Base-by-base conservation (phyloP, 2,113 vertebrate genomes). In the Opisthocomus hoazin region DNA sequence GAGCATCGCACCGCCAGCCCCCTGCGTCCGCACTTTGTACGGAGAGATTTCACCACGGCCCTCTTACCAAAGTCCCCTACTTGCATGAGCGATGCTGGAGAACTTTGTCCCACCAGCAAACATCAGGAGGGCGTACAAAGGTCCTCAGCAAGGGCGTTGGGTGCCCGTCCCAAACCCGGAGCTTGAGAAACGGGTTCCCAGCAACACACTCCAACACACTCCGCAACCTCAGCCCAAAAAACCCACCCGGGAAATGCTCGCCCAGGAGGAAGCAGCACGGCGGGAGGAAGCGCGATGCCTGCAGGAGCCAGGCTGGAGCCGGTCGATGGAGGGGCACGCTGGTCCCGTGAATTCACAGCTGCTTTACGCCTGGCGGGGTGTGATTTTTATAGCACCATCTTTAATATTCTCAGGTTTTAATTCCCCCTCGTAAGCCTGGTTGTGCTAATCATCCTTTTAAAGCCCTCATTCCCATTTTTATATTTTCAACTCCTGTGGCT, bases 51-150 rank as follows among this genome's bases (percentile, higher is more conserved):
- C 95, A 90, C 51, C 94, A 97, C 68, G 58, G 60, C 43, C 76
- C 76, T 94, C 41, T 96, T 94, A 70, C 94, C 84, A 93, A 96
- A 95, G 96, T 95, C 94, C 95, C 66, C 41, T 90, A 77, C 82
- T 94, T 89, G 90, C 93, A 93, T 83, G 89, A 95, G 20, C 5
- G 58, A 90, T 66, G 89, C 64, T 89, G 9, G 5, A 68, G 80
- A 95, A 93, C 89, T 96, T 94, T 95, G 94, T 87, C 50, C 95
- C 60, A 81, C 58, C 64, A 95, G 73, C 73, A 95, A 94, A 96
- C 76, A 93, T 58, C 64, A 73, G 73, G 68, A 85, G 75, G 48
- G 43, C 23, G 83, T 85, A 63, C 89, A 96, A 96, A 96, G 91
- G 87, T 97, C 91, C 61, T 63, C 39, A 37, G 37, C 76, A 51